Conservation (phyloP, 1,140 invertebrate species). For the Bradysia coprophila region DNA sequence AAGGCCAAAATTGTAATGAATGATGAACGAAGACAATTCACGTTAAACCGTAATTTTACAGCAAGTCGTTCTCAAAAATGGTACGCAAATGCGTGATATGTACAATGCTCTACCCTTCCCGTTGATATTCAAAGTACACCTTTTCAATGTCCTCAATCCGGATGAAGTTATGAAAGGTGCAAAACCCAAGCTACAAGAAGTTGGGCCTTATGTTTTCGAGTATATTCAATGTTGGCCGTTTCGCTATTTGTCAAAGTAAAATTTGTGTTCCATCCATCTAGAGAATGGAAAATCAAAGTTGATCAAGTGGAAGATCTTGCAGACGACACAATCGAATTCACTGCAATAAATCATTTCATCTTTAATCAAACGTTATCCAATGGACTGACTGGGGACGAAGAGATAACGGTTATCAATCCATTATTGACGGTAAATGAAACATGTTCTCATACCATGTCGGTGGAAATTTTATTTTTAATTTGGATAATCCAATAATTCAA, state of each 20-base stretch:
- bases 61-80: neutral
- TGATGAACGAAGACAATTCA: no score
- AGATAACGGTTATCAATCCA: neutral
- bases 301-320: neutral
- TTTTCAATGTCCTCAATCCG: constrained; percentile 1
- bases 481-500: no score
- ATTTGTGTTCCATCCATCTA: neutral
- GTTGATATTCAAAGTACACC: neutral
- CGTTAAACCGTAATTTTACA: no score
- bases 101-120: neutral
- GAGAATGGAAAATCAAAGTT: neutral
- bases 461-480: no score
- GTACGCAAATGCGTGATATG: neutral
- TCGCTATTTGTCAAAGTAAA: no score
- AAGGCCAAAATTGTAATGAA: no score
- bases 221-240: no score
- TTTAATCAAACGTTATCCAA: constrained; percentile 17
- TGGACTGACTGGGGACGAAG: neutral
- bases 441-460: no score
- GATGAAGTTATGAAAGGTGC: neutral
- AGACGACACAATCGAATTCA: neutral
- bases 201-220: constrained; percentile 1
- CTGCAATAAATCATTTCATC: constrained; percentile 12
- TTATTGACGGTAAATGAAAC: neutral
- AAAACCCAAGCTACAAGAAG: constrained; percentile 1